phyloP scores from a whole-genome alignment of 2,797 vertebrate genomes.

The Spheniscus humboldti region DNA sequence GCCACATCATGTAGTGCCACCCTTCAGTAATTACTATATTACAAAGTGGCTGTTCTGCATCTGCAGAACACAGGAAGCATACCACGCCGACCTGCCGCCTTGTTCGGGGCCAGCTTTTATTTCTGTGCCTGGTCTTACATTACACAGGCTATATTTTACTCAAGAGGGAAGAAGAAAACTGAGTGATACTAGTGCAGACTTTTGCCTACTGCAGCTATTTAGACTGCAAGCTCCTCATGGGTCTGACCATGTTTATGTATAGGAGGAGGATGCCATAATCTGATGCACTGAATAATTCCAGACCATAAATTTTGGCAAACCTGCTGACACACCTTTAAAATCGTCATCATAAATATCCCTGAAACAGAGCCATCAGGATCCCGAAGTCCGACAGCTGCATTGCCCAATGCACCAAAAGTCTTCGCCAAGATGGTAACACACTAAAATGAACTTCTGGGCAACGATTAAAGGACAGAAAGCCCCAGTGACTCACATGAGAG shows the following conservation, averaged over 20 bases:
- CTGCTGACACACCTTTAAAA: background rate
- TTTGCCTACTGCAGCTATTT: background rate
- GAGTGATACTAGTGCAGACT: background rate
- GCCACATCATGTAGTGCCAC: background rate
- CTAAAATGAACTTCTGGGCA: background rate
- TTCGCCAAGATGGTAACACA: background rate
- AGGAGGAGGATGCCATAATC: background rate
- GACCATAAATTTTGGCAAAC: background rate
- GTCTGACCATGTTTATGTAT: background rate
- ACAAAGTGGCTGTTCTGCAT: background rate
- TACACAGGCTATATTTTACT: background rate
- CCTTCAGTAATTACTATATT: background rate
- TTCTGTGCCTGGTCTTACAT: background rate
- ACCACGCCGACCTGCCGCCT: rapidly evolving
- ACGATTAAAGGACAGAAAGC: background rate
- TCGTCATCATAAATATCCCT: background rate
- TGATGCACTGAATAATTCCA: background rate
- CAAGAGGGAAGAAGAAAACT: background rate
- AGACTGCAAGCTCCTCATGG: background rate
- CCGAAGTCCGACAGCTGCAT: background rate
- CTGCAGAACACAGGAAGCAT: background rate
- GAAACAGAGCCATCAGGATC: background rate
- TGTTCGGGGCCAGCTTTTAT: background rate
- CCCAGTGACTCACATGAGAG: background rate
- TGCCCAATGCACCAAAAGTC: background rate